These are phyloP conservation scores for Dryocosmus kuriphilus DNA, from an alignment of 2,888 invertebrate genomes.

Conservation along the genomic window DNA sequence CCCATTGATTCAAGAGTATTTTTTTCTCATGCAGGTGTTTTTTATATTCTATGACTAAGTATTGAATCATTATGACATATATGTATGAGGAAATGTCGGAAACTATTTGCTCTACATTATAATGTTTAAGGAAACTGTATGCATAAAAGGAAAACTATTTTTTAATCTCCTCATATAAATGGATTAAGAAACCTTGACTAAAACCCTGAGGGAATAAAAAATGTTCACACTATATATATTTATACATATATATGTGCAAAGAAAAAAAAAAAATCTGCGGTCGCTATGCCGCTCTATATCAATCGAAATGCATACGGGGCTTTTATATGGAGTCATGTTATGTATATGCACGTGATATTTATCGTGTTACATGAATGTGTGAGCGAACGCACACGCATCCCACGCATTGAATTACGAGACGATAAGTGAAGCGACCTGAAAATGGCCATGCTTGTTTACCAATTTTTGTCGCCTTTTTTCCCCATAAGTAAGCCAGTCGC, in stretches of 20 bases:
- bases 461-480: constrained; percentile 59
- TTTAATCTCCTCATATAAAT: no score
- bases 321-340: neutral
- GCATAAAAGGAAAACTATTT: neutral
- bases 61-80: no score
- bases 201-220: no score
- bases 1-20: no score
- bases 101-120: no score
- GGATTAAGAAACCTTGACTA: no score
- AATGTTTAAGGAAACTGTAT: neutral
- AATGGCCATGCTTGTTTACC: constrained; percentile 58
- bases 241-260: no score
- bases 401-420: constrained; percentile 41
- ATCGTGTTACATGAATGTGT: neutral
- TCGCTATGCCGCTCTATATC: neutral
- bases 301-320: neutral
- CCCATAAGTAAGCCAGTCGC: constrained; percentile 41
- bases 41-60: no score
- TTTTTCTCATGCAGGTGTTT: no score
- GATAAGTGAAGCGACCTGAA: constrained; percentile 45
- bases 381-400: constrained; percentile 36
- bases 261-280: neutral
- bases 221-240: no score
- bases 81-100: no score
- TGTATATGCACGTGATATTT: constrained; percentile 19